Base-by-base conservation (phyloP, 1,140 invertebrate species). In the Listronotus oregonensis region DNA sequence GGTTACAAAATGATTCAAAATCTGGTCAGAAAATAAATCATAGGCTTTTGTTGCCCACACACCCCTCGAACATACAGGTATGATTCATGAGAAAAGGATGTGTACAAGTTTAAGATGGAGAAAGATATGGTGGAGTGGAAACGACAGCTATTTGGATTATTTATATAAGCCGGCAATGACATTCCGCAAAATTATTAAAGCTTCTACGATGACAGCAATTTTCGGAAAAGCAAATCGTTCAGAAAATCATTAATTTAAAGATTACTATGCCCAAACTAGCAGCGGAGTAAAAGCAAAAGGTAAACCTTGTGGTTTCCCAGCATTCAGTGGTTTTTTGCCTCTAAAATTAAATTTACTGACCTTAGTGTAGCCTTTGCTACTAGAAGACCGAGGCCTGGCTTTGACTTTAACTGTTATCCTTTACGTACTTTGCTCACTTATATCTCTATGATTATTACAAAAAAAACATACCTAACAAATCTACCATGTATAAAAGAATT, bases 21-120 rank as follows among this genome's bases (percentile, higher is more conserved):
- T 60, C 64, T 51, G 40, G 43, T 70, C 77, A 78, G 77, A 78
- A 78, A 78, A 78, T 78, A 78, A 78, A 78, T 77, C 77, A 78
- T 75, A 69, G 70, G 57, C 63, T 65, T 46, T 43, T 46, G 9
- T 56, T 21, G 44, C 40, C 54, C 61, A 52, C 15, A 40, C 66
- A 70, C 54, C 64, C 67, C 42, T 74, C 72, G 56, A 58, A 67
- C 74, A 71, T 70, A 69, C 73, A 68, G 44, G 69, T 75, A 75
- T 75, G 69, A 70, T 50, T 37, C 43, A 40, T 66, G 42, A 54
- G 17, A 64, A 14, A 46, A 58, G 39, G 54, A 56, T 64, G 65
- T 65, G 69, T 66, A 67, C 52, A 63, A 62, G 51, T 69, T 44
- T 58, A 17, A 17, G 43, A 27, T 43, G 21, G 66, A 32, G 47